Evolutionary conservation across 2,113 vertebrate genomes (phyloP).

Genomic region (Etia nguti): DNA sequence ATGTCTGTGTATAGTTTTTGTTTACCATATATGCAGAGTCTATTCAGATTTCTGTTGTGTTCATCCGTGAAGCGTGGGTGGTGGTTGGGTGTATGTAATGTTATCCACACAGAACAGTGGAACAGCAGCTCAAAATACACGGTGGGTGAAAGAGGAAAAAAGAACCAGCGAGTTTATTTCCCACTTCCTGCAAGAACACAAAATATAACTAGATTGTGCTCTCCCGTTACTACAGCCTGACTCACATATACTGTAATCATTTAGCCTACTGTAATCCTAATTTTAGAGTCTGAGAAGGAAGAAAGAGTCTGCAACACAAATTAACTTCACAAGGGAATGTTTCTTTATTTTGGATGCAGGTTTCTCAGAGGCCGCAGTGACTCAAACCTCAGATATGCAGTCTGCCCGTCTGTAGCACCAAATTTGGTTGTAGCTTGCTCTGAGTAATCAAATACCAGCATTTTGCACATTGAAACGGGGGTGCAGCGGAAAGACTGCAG

Average conservation of each 20-base stretch:
- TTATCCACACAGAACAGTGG: accelerated
- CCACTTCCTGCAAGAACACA: accelerated
- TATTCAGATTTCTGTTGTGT: not conserved
- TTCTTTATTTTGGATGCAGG: not conserved
- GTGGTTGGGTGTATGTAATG: not conserved
- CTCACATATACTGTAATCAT: not conserved
- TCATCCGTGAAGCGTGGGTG: not conserved
- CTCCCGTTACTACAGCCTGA: too few species aligned
- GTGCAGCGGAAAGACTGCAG: constrained; percentile 6
- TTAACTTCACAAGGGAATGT: not conserved
- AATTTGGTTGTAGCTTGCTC: constrained; percentile 24
- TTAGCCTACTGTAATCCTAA: not conserved
- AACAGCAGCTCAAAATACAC: not conserved
- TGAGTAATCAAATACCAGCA: constrained; percentile 23
- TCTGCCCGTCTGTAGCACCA: constrained; percentile 22
- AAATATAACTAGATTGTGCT: not conserved
- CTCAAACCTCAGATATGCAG: constrained; percentile 45
- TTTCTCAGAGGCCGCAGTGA: constrained; percentile 28
- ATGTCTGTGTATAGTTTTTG: not conserved
- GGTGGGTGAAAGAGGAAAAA: not conserved
- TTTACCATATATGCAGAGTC: accelerated
- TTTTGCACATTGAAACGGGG: not conserved
- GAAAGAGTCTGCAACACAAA: not conserved
- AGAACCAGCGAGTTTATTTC: not conserved
- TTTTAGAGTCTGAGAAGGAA: not conserved